Percentiles rank a stretch among this genome's conserved stretches.
These are phyloP conservation scores for Lucilia cuprina DNA, from an alignment of 1,140 invertebrate genomes.

Conservation along the genomic window DNA sequence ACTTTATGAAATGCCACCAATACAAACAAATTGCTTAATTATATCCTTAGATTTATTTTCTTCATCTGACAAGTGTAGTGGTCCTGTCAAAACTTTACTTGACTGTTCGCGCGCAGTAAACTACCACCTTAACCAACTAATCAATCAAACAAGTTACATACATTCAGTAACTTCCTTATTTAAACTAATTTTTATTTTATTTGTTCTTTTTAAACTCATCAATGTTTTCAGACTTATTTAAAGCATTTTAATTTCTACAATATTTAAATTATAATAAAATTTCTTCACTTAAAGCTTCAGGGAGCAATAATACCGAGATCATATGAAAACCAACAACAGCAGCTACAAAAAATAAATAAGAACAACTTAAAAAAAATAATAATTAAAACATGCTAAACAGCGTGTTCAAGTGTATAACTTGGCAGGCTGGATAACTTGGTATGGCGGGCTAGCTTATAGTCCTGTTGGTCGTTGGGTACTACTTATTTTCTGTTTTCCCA, in stretches of 20 bases:
- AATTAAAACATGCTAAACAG: conserved; percentile 29
- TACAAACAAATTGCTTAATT: too few relatives aligned
- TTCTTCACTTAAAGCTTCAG: neutral
- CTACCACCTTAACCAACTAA: too few relatives aligned
- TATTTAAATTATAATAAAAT: too few relatives aligned
- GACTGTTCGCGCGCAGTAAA: too few relatives aligned
- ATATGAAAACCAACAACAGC: neutral
- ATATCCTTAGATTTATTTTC: too few relatives aligned
- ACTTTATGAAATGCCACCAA: too few relatives aligned
- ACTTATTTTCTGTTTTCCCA: neutral
- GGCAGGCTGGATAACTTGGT: neutral
- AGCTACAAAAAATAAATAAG: neutral
- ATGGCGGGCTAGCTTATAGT: neutral
- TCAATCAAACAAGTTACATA: too few relatives aligned
- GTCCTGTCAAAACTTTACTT: too few relatives aligned
- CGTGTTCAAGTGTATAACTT: conserved; percentile 3
- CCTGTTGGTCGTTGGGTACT: neutral
- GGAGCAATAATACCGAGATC: neutral
- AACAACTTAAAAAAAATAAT: neutral
- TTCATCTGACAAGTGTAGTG: too few relatives aligned
- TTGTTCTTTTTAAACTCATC: too few relatives aligned
- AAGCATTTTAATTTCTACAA: too few relatives aligned
- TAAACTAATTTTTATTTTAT: neutral
- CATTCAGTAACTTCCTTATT: neutral
- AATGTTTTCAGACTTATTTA: too few relatives aligned